A percentile compares a stretch with the other conserved stretches of the same genome.
phyloP scores from a whole-genome alignment of 2,113 vertebrate species.

The Brienomyrus brachyistius region DNA sequence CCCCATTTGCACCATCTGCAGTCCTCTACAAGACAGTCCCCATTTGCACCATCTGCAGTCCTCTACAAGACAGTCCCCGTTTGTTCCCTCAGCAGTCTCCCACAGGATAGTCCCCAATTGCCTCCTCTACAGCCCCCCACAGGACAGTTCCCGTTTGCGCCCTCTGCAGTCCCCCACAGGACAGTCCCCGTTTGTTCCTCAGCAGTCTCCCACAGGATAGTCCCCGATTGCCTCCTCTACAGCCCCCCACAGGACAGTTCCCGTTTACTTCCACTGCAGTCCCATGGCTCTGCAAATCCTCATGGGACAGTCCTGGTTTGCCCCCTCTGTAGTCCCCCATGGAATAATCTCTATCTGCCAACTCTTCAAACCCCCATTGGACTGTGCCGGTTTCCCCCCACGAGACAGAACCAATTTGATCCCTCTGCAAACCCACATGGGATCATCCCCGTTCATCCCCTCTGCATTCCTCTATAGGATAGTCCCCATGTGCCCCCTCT shows the following conservation, averaged over 20 bases:
- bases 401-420: not conserved
- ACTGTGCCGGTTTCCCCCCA: not conserved
- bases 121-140: not conserved
- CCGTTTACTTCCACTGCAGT: not conserved
- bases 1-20: not conserved
- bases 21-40: not conserved
- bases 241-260: not conserved
- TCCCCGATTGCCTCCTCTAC: too few species aligned
- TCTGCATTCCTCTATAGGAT: not conserved
- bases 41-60: not conserved
- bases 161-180: too few species aligned
- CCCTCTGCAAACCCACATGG: not conserved
- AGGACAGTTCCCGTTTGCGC: not conserved
- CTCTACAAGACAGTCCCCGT: not conserved
- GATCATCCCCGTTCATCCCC: not conserved
- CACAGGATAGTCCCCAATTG: not conserved
- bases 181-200: not conserved
- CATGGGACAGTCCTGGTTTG: not conserved
- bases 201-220: too few species aligned
- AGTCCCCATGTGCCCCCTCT: not conserved
- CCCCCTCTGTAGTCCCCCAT: not conserved
- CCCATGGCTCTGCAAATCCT: too few species aligned
- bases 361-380: not conserved
- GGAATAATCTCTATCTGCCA: not conserved
- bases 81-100: not conserved